phyloP scores from a whole-genome alignment of 2,113 vertebrate species.

The Melanocharis versteri region DNA sequence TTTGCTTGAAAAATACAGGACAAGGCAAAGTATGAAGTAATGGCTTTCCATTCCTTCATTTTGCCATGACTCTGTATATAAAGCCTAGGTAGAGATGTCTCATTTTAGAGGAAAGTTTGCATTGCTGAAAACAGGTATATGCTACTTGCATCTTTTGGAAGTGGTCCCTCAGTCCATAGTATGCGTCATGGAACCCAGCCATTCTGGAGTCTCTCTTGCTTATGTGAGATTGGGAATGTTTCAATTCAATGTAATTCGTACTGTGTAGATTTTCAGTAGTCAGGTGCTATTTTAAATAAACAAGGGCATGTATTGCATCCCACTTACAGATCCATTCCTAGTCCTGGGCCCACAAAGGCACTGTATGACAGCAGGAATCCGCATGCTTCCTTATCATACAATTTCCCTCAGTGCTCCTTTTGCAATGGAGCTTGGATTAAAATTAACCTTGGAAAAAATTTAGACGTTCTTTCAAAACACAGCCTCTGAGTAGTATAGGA shows the following conservation, averaged over 20 bases:
- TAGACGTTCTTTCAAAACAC: not conserved
- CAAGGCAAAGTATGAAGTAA: not conserved
- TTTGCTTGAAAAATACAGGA: not conserved
- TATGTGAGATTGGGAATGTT: accelerated
- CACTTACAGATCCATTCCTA: not conserved
- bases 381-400: not conserved
- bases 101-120: not conserved
- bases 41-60: not conserved
- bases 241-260: not conserved
- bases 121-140: not conserved
- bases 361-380: not conserved
- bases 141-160: not conserved
- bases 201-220: not conserved
- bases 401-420: not conserved
- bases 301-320: not conserved
- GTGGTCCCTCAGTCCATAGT: not conserved
- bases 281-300: not conserved
- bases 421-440: not conserved
- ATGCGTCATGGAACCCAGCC: too few relatives aligned
- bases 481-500: not conserved
- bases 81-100: accelerated
- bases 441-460: not conserved
- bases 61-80: not conserved
- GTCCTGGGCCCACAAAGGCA: not conserved
- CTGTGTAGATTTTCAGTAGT: not conserved